Base-by-base conservation (phyloP, 2,797 vertebrate species). In the Oreochromis mossambicus region DNA sequence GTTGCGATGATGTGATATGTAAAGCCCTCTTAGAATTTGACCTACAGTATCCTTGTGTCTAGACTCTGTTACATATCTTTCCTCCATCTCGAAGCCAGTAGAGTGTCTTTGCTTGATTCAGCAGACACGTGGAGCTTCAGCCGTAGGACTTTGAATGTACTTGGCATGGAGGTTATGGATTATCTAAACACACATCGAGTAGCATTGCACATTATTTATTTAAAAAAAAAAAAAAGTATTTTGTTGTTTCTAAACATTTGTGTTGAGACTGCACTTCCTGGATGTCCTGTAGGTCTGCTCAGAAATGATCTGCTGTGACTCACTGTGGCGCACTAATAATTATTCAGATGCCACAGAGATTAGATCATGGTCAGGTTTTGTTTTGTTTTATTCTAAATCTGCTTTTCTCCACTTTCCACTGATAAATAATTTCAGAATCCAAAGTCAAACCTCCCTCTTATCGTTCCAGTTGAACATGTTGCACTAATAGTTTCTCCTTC, bases 11-110 rank as follows among this genome's bases (percentile, higher is more conserved):
- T 54, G 10, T 26, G 26, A 68, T 26, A 34, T 48, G 7, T 81
- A 17, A 19, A 7, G 58, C 68, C 56, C 3, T 11, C 21, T 46
- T 21, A 73, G 6, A 78, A 15, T 50, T 38, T 51, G 79, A 61
- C 41, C 15, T 6, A 15, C 58, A 36, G 50, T 73, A 78, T 84
- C 79, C 76, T 87, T 80, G 85, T 92, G 84, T 82, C 83, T 54
- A 36, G 21, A 86, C 82, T 46, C 4, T 26, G 11, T 19, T 4
- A 58, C 63, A 63, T 73, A 73, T 61, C 56, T 77, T 68, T 81
- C 56, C 34, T 52, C 26, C 83, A 82, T 48, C 68, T 75, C 4
- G 10, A 75, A 50, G 10, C 43, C 43, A 50, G 43, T 17, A 32
- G 43, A 50, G 41, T 46, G 24, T 75, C 2, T 75, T 29, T 32